Evolutionary conservation across 2,797 vertebrate genomes (phyloP), one percentile per base, ranked within the genome.

Genomic region (Sphenopsis melanotis): DNA sequence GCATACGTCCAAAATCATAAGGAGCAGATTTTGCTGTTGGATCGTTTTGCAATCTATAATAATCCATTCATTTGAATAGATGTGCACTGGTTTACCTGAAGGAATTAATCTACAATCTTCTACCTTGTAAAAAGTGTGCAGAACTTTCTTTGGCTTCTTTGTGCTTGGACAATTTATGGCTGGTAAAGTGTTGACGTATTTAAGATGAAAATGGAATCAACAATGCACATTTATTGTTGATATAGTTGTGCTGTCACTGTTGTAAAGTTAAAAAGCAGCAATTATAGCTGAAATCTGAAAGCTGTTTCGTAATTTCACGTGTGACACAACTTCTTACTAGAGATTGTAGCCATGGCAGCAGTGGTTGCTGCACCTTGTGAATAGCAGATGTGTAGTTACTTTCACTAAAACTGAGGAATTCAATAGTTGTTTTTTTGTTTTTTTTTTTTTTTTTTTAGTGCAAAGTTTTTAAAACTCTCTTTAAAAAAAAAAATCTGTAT

Each of bases 271-370:
- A 78, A 94, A 90, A 90, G 71, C 72, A 88, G 59, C 59, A 87
- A 81, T 96, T 95, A 69, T n/a, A 86, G 71, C 65, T 82, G 83
- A 71, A 95, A 82, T 90, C 77, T 88, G 53, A 91, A 95, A 74
- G 61, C 57, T 81, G 37, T 78, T 93, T 39, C 66, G 41, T 79
- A 80, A 76, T 96, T 83, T 92, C 63, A 83, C 22, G 46, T 76
- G 46, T 27, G 14, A n/a, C 74, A 64, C 68, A 87, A 34, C 69
- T 82, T n/a, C 37, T 71, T 61, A 55, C 55, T 56, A 30, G 81
- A 83, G 80, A 90, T 71, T 87, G 96, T 97, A 96, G 93, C 92
- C 92, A 95, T 96, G 94, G 92, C 75, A 96, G 94, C 89, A 79
- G 75, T 61, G 60, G 47, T 63, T 88, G 82, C 80, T 85, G 71